phyloP scores from a whole-genome alignment of 2,113 vertebrate species.

The Macquaria ambigua region DNA sequence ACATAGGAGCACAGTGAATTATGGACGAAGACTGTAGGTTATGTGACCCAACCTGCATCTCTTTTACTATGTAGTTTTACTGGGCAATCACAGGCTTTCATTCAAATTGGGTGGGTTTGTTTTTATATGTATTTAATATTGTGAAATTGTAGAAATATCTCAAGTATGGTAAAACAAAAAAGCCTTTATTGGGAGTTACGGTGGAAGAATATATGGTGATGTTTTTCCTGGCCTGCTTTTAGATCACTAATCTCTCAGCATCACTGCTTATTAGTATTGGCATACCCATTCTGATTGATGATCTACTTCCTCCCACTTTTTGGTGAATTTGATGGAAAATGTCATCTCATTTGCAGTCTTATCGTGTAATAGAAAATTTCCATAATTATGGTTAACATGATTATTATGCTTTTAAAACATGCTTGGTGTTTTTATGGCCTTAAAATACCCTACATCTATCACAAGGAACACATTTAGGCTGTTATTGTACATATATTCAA shows the following conservation, averaged over 20 bases:
- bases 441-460: not conserved
- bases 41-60: slow-evolving; percentile 15
- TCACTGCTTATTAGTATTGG: slow-evolving; percentile 44
- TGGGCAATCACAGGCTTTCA: not conserved
- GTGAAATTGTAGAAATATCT: not conserved
- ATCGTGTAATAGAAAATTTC: not conserved
- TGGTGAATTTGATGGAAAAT: slow-evolving; percentile 48
- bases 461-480: not conserved
- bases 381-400: not conserved
- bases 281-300: slow-evolving; percentile 48
- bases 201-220: not conserved
- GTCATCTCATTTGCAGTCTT: slow-evolving; percentile 6
- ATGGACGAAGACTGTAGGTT: slow-evolving; percentile 31
- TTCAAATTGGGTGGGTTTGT: not conserved
- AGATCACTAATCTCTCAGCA: not conserved
- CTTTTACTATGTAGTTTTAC: not conserved
- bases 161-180: not conserved
- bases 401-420: not conserved
- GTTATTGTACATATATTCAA: not conserved
- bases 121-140: slow-evolving; percentile 1
- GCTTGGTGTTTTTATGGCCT: not conserved
- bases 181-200: not conserved
- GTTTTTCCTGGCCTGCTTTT: slow-evolving; percentile 2
- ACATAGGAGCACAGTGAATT: slow-evolving; percentile 61
- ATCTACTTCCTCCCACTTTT: slow-evolving; percentile 31